Evolutionary conservation across 2,888 invertebrate genomes (phyloP).

Genomic region (Heliconius sara): DNA sequence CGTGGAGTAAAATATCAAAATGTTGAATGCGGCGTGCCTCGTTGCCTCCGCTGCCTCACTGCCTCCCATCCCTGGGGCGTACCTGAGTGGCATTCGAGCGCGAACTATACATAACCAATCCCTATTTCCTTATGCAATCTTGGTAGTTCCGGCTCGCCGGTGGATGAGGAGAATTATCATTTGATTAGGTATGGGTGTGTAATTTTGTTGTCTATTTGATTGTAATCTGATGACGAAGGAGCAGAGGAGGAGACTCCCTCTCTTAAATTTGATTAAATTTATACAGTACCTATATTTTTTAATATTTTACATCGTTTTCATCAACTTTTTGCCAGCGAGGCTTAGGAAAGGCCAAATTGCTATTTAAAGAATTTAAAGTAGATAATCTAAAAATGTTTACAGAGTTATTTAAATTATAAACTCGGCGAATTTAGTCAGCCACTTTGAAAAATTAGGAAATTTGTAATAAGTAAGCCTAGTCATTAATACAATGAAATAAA

Average conservation of each 20-base stretch:
- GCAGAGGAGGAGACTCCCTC: neutral
- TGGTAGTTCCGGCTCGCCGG: constrained; percentile 44
- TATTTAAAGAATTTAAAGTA: neutral
- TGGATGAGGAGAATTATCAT: constrained; percentile 39
- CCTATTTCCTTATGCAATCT: constrained; percentile 51
- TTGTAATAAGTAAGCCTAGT: neutral
- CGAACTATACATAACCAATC: constrained; percentile 61
- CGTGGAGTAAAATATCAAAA: constrained; percentile 32
- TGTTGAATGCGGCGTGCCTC: constrained; percentile 29
- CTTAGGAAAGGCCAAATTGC: neutral
- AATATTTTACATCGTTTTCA: neutral
- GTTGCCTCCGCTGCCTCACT: constrained; percentile 20
- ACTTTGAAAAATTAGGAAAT: neutral
- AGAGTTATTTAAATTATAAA: neutral
- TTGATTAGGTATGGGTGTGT: constrained; percentile 6
- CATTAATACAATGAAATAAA: neutral
- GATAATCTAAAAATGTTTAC: neutral
- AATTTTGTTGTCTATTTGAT: constrained; percentile 9
- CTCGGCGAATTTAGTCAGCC: too few relatives aligned
- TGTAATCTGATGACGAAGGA: neutral
- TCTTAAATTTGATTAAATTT: neutral
- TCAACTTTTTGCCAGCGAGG: neutral
- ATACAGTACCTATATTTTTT: neutral
- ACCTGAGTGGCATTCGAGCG: constrained; percentile 53
- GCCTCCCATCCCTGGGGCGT: constrained; percentile 51